Percentiles rank a stretch among this genome's conserved stretches.
phyloP scores from a whole-genome alignment of 2,888 invertebrate species.

The Schizaphis graminum region DNA sequence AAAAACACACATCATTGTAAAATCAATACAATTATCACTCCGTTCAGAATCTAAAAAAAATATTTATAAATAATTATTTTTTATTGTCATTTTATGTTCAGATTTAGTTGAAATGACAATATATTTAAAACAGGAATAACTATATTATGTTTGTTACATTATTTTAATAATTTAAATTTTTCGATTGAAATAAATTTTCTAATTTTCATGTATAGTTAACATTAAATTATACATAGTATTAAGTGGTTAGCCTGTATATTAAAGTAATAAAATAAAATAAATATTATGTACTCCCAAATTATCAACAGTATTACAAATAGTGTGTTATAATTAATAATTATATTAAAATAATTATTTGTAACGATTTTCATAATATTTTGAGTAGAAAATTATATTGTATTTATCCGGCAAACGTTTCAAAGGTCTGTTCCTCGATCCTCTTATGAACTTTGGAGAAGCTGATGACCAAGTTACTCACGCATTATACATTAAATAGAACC shows the following conservation, averaged over 20 bases:
- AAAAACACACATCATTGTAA: too few relatives aligned
- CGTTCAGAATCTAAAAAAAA: too few relatives aligned
- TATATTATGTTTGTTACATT: too few relatives aligned
- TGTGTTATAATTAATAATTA: neutral
- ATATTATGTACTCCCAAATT: neutral
- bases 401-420: conserved; percentile 39
- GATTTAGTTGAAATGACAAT: too few relatives aligned
- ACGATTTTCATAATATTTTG: neutral
- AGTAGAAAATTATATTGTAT: conserved; percentile 30
- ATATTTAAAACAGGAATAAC: too few relatives aligned
- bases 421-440: neutral
- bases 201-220: neutral
- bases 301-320: neutral
- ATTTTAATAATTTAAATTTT: too few relatives aligned
- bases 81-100: too few relatives aligned
- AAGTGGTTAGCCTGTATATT: neutral
- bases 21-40: too few relatives aligned
- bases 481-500: conserved; percentile 37
- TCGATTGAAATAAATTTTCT: neutral
- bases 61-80: too few relatives aligned
- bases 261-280: neutral
- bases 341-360: neutral
- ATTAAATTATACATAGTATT: neutral
- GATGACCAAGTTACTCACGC: conserved; percentile 33
- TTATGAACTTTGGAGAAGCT: conserved; percentile 3